Conservation (phyloP, 1,140 invertebrate species). For the Euwallacea similis region DNA sequence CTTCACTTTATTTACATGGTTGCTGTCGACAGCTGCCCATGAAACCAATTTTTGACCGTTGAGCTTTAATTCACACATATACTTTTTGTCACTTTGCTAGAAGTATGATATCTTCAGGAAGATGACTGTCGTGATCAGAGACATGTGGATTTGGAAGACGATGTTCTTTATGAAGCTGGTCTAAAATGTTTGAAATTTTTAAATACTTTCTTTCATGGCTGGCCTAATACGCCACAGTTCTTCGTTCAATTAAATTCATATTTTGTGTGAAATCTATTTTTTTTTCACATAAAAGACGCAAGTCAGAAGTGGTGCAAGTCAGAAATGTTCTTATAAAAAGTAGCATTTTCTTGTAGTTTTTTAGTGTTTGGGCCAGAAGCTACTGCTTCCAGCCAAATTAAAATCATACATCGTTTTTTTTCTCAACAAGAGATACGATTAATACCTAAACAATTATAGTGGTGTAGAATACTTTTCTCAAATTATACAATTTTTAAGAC, state of each 20-base stretch:
- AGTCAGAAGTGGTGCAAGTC: no score
- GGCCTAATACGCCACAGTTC: not conserved
- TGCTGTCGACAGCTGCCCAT: constrained; percentile 3
- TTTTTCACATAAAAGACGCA: no score
- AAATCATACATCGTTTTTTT: no score
- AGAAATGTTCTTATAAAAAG: no score
- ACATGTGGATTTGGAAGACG: not conserved
- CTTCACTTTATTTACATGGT: constrained; percentile 7
- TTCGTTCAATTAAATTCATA: not conserved
- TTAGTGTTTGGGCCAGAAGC: no score
- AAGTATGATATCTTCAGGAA: constrained; percentile 6
- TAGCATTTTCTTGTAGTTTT: no score
- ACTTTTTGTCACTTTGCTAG: constrained; percentile 8
- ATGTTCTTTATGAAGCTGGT: not conserved
- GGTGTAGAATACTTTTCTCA: no score
- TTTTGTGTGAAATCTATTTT: not conserved
- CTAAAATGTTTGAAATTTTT: not conserved
- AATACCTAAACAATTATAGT: no score
- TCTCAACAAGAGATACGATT: no score
- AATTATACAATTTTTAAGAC: no score
- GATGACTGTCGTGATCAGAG: not conserved
- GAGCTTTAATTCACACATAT: not conserved
- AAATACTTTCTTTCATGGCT: not conserved
- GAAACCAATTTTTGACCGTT: constrained; percentile 13
- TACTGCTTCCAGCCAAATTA: no score